Evolutionary conservation across 92 coral and sea anemone species (phyloP).

Genomic region (Epizoanthus fatuus): DNA sequence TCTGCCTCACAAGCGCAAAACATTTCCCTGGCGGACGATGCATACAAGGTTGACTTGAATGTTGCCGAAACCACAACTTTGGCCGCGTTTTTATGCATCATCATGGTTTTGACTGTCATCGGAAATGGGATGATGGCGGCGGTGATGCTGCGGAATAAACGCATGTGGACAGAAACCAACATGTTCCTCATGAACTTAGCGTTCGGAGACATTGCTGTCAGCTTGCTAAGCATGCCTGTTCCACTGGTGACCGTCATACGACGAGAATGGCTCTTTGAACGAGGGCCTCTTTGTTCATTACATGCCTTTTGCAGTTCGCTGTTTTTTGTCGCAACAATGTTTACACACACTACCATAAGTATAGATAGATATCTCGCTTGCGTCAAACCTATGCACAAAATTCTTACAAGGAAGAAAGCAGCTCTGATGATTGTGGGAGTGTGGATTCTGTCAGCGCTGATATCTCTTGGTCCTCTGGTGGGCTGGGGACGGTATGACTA

Average conservation of each 20-base stretch:
- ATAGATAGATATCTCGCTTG: slow-evolving; percentile 85
- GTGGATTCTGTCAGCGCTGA: slow-evolving; percentile 72
- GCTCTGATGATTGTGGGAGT: slow-evolving; percentile 65
- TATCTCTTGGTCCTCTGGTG: slow-evolving; percentile 79
- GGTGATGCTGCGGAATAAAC: slow-evolving; percentile 77
- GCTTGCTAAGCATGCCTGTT: slow-evolving; percentile 77
- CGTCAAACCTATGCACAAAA: slow-evolving; percentile 86
- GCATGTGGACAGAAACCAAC: slow-evolving; percentile 92
- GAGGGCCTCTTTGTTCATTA: slow-evolving; percentile 72
- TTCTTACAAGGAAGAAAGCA: slow-evolving; percentile 81
- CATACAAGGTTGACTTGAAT: slow-evolving; percentile 50
- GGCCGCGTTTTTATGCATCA: slow-evolving; percentile 64
- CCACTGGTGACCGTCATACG: slow-evolving; percentile 77
- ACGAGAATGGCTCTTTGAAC: slow-evolving; percentile 65
- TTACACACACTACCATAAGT: slow-evolving; percentile 87
- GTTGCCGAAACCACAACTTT: slow-evolving; percentile 68
- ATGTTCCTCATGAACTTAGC: slow-evolving; percentile 85
- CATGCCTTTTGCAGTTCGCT: slow-evolving; percentile 81
- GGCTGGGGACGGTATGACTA: slow-evolving; percentile 90
- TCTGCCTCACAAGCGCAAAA: background rate
- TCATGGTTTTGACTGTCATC: slow-evolving; percentile 62
- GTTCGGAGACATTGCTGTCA: slow-evolving; percentile 82
- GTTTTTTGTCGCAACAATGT: slow-evolving; percentile 81
- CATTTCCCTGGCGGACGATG: slow-evolving; percentile 2
- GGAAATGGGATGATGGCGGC: slow-evolving; percentile 77